phyloP scores from a whole-genome alignment of 2,113 vertebrate species.

The Esox niger region DNA sequence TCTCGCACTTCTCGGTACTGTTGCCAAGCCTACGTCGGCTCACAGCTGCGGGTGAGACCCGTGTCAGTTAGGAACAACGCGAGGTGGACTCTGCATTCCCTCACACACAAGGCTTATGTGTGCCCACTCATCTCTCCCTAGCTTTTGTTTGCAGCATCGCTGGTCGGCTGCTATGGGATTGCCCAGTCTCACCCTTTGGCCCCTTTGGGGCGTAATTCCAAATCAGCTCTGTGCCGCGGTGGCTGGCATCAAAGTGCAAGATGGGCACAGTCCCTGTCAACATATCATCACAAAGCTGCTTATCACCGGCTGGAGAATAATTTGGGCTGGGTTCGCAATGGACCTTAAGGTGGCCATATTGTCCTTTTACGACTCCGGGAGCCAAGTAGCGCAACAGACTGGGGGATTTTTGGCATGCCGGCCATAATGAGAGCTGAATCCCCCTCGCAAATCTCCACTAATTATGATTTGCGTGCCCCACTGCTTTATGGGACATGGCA shows the following conservation, averaged over 20 bases:
- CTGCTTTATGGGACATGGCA: slow-evolving; percentile 64
- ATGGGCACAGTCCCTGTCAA: slow-evolving; percentile 59
- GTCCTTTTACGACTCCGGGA: slow-evolving; percentile 66
- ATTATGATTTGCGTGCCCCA: slow-evolving; percentile 64
- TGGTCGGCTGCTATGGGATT: slow-evolving; percentile 43
- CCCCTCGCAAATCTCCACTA: slow-evolving; percentile 65
- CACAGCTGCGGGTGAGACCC: background rate
- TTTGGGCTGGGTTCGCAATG: slow-evolving; percentile 51
- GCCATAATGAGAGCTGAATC: slow-evolving; percentile 62
- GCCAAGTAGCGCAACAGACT: slow-evolving; percentile 43
- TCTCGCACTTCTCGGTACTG: slow-evolving; percentile 28
- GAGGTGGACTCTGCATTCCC: background rate
- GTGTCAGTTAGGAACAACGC: background rate
- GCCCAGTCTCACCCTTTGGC: slow-evolving; percentile 41
- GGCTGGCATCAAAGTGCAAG: slow-evolving; percentile 60
- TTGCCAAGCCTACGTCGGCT: slow-evolving; percentile 44
- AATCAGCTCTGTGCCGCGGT: slow-evolving; percentile 61
- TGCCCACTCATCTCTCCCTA: slow-evolving; percentile 28
- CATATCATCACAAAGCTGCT: slow-evolving; percentile 67
- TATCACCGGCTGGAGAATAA: slow-evolving; percentile 66
- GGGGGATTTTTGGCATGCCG: slow-evolving; percentile 52
- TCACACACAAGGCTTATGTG: slow-evolving; percentile 20
- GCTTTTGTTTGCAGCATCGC: slow-evolving; percentile 52
- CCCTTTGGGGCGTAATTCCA: slow-evolving; percentile 42
- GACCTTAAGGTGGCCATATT: slow-evolving; percentile 62